phyloP scores from a whole-genome alignment of 1,140 invertebrate species.

The Anastatus disparis region DNA sequence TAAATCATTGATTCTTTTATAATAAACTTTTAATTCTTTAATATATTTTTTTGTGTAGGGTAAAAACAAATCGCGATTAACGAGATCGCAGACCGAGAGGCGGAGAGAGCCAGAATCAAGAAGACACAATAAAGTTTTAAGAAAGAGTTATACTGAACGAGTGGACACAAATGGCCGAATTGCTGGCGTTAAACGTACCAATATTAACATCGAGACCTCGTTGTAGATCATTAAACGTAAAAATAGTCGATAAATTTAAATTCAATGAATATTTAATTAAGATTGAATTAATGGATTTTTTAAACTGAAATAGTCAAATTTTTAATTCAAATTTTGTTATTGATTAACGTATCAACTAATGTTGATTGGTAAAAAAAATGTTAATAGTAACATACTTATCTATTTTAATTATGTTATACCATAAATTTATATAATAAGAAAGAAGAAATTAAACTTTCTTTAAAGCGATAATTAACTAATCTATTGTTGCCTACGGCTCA shows the following conservation, averaged over 20 bases:
- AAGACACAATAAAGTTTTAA: slow-evolving; percentile 43
- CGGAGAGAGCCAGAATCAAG: slow-evolving; percentile 45
- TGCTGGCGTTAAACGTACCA: slow-evolving; percentile 49
- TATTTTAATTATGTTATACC: background rate
- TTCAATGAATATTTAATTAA: too few relatives aligned
- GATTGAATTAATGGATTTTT: too few relatives aligned
- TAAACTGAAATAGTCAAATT: too few relatives aligned
- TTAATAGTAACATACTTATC: too few relatives aligned
- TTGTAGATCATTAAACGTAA: slow-evolving; percentile 47
- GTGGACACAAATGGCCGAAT: slow-evolving; percentile 43
- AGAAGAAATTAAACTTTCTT: background rate
- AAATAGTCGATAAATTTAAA: too few relatives aligned
- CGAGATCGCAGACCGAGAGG: slow-evolving; percentile 56
- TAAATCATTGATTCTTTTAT: too few relatives aligned
- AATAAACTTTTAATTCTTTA: too few relatives aligned
- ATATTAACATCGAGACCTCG: slow-evolving; percentile 63
- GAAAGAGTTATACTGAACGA: slow-evolving; percentile 53
- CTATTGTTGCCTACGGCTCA: background rate
- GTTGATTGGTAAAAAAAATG: too few relatives aligned
- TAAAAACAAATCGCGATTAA: slow-evolving; percentile 42
- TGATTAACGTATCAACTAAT: too few relatives aligned
- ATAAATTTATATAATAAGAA: background rate
- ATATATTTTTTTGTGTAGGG: background rate
- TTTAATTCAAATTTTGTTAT: too few relatives aligned
- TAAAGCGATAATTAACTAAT: background rate